Evolutionary conservation across 2,888 invertebrate genomes (phyloP).

Genomic region (Parasteatoda lunata): DNA sequence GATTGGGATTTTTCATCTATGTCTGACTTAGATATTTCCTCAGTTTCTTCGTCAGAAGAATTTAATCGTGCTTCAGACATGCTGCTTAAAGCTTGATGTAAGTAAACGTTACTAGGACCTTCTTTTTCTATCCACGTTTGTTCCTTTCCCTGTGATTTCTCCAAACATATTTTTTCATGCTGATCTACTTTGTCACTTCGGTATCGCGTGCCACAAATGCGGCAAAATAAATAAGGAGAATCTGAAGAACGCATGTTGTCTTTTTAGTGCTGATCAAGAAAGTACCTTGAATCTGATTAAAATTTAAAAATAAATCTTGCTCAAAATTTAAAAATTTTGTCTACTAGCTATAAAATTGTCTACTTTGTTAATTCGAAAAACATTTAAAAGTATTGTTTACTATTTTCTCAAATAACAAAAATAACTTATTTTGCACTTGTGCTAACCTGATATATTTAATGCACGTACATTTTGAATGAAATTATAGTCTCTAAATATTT

Average conservation of each 20-base stretch:
- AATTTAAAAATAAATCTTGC: too few relatives aligned
- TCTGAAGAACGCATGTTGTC: background rate
- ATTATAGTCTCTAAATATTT: too few relatives aligned
- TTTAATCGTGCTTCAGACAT: background rate
- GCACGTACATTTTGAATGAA: too few relatives aligned
- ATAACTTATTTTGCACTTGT: too few relatives aligned
- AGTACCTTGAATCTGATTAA: too few relatives aligned
- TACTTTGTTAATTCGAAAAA: too few relatives aligned
- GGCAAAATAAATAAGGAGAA: background rate
- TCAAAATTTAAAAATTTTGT: too few relatives aligned
- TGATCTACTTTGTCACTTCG: background rate
- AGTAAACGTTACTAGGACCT: background rate
- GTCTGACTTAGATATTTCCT: background rate
- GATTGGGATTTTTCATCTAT: background rate
- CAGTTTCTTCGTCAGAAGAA: background rate
- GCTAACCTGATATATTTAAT: too few relatives aligned
- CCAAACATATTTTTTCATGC: constrained; percentile 20
- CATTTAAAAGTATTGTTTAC: too few relatives aligned
- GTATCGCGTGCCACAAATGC: constrained; percentile 16
- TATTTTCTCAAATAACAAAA: too few relatives aligned
- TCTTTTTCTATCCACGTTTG: background rate
- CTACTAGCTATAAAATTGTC: too few relatives aligned
- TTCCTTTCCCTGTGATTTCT: background rate
- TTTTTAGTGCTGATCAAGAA: too few relatives aligned
- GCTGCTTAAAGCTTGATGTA: background rate